A percentile compares a stretch with the other conserved stretches of the same genome.
These are phyloP conservation scores for Periophthalmus modestus DNA, from an alignment of 2,113 vertebrate genomes.

Conservation along the genomic window DNA sequence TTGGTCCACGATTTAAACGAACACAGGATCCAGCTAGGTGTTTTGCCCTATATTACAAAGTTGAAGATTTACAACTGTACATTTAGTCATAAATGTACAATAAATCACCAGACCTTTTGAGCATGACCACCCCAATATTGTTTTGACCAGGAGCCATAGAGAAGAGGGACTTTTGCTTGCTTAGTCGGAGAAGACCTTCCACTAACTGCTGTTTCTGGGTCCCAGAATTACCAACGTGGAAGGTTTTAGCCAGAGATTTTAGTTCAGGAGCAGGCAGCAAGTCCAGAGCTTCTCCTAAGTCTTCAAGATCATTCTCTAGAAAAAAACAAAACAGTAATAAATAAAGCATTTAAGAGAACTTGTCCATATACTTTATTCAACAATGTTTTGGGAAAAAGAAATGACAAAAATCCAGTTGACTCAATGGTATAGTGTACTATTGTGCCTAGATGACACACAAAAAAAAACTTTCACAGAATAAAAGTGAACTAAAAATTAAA, in stretches of 20 bases:
- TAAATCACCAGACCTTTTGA: constrained; percentile 82
- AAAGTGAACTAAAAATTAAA: too few species aligned
- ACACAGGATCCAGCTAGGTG: constrained; percentile 82
- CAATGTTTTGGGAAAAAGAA: background rate
- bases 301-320: constrained; percentile 85
- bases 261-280: constrained; percentile 90
- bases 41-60: constrained; percentile 80
- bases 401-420: too few species aligned
- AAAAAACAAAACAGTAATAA: constrained; percentile 1
- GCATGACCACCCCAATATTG: constrained; percentile 79
- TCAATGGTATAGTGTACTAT: background rate
- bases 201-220: constrained; percentile 87
- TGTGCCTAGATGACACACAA: background rate
- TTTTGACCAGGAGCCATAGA: constrained; percentile 63
- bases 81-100: background rate
- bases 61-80: background rate
- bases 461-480: background rate
- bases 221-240: constrained; percentile 82
- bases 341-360: background rate
- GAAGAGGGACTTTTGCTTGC: constrained; percentile 87
- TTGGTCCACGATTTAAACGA: constrained; percentile 75
- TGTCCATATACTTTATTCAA: background rate
- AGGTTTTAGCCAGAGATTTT: constrained; percentile 86
- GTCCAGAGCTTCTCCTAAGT: constrained; percentile 85
- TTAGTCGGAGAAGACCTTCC: constrained; percentile 82